A percentile compares a stretch with the other conserved stretches of the same genome.
phyloP scores from a whole-genome alignment of 30 jellyfish, hydroid and myxozoan genomes.

The Cassiopea xamachana region DNA sequence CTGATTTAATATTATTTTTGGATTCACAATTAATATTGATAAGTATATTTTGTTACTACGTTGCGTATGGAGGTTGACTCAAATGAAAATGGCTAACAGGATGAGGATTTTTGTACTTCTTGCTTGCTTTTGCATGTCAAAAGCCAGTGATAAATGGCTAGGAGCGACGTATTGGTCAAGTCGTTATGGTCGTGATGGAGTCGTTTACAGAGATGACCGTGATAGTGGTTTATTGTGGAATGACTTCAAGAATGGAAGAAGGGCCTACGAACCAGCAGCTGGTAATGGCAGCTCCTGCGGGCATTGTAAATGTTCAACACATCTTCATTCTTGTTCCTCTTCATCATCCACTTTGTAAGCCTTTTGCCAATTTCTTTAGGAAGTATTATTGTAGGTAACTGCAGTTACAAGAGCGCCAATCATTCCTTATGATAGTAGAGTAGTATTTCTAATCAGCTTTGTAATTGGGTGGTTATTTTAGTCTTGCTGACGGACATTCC shows the following conservation, averaged over 20 bases:
- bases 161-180: constrained; percentile 62
- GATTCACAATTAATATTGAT: no score
- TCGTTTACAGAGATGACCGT: constrained; percentile 15
- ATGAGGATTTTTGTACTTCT: not conserved
- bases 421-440: no score
- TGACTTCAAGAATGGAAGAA: constrained; percentile 36
- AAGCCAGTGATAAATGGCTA: constrained; percentile 1
- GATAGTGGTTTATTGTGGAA: constrained; percentile 50
- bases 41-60: no score
- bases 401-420: no score
- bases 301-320: constrained; percentile 10
- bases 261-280: constrained; percentile 27
- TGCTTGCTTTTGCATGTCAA: not conserved
- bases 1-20: no score
- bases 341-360: no score
- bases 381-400: no score
- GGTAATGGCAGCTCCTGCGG: constrained; percentile 38
- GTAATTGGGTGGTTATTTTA: no score
- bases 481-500: no score
- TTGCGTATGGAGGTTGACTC: not conserved
- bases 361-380: no score
- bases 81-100: not conserved
- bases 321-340: no score
- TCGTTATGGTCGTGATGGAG: constrained; percentile 51
- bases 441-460: no score